A percentile compares a stretch with the other conserved stretches of the same genome.
These are phyloP conservation scores for Diplolepis rosae DNA, from an alignment of 2,888 invertebrate genomes.

Conservation along the genomic window DNA sequence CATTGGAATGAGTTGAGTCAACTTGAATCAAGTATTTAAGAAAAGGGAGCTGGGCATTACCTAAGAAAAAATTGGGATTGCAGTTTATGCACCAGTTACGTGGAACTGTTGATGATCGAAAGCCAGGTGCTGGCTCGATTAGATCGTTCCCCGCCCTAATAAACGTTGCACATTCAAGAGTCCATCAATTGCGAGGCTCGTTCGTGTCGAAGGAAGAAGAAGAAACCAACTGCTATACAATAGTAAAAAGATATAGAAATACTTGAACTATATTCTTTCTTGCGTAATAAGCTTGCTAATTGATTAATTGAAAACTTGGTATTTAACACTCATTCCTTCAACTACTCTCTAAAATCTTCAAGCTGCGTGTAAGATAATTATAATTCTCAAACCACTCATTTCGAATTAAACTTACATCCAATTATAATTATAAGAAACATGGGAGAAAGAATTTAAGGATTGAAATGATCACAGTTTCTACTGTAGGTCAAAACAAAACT, in stretches of 20 bases:
- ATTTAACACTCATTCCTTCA: neutral
- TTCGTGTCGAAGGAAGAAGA: neutral
- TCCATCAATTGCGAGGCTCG: neutral
- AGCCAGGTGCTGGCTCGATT: slow-evolving; percentile 57
- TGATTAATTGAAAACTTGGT: slow-evolving; percentile 42
- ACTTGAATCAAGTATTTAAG: too few species aligned
- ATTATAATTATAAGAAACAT: too few species aligned
- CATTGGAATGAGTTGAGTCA: too few species aligned
- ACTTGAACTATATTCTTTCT: slow-evolving; percentile 42
- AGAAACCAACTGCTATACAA: neutral
- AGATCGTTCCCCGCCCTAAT: slow-evolving; percentile 57
- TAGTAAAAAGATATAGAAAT: slow-evolving; percentile 1
- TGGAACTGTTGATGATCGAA: slow-evolving; percentile 3
- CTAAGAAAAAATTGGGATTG: neutral
- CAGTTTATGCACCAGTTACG: slow-evolving; percentile 3
- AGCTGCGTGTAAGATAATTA: neutral
- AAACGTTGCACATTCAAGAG: slow-evolving; percentile 48
- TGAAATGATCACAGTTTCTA: too few species aligned
- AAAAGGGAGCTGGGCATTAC: too few species aligned
- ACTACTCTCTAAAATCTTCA: neutral
- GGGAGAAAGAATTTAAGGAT: too few species aligned
- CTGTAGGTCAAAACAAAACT: too few species aligned
- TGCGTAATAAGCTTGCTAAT: slow-evolving; percentile 37
- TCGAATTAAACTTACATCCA: too few species aligned
- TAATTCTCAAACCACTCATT: too few species aligned